Percentiles rank a stretch among this genome's conserved stretches.
Conservation (phyloP, 2,888 invertebrate genomes). For the Tortrix viridana region DNA sequence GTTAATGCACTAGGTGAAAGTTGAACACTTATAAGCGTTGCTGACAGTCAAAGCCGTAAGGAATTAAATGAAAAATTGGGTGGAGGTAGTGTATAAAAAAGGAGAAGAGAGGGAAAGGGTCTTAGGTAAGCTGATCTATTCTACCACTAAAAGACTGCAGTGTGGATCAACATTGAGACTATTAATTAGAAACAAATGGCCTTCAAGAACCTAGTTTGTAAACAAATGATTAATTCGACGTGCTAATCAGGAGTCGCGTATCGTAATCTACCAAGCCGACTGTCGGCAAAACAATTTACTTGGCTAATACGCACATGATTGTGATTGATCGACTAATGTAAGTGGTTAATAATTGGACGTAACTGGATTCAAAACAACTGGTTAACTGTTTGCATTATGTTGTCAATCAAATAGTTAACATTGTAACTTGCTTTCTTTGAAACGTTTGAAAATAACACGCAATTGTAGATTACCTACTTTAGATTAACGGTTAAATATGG, state of each 20-base stretch:
- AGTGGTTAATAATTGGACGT: constrained; percentile 56
- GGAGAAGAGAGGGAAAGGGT: too few relatives aligned
- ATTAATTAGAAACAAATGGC: constrained; percentile 6
- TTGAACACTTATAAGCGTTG: too few relatives aligned
- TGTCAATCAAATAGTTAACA: constrained; percentile 40
- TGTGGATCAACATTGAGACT: too few relatives aligned
- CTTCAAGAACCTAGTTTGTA: constrained; percentile 11
- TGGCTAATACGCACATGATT: constrained; percentile 50
- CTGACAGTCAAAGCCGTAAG: too few relatives aligned
- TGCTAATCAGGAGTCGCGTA: constrained; percentile 19
- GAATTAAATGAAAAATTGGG: too few relatives aligned
- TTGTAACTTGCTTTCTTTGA: constrained; percentile 19
- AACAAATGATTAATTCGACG: constrained; percentile 25
- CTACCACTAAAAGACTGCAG: too few relatives aligned
- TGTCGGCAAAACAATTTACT: constrained; percentile 28
- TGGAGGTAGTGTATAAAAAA: too few relatives aligned
- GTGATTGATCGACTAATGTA: constrained; percentile 53
- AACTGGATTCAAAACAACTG: constrained; percentile 35
- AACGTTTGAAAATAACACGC: neutral
- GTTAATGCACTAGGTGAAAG: too few relatives aligned
- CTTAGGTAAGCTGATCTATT: too few relatives aligned
- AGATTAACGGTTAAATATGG: too few relatives aligned
- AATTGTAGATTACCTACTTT: too few relatives aligned
- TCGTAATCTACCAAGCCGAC: constrained; percentile 10
- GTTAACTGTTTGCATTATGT: constrained; percentile 22